Evolutionary conservation across 2,797 vertebrate species (phyloP).

Genomic region (Arnoldichthys spilopterus): DNA sequence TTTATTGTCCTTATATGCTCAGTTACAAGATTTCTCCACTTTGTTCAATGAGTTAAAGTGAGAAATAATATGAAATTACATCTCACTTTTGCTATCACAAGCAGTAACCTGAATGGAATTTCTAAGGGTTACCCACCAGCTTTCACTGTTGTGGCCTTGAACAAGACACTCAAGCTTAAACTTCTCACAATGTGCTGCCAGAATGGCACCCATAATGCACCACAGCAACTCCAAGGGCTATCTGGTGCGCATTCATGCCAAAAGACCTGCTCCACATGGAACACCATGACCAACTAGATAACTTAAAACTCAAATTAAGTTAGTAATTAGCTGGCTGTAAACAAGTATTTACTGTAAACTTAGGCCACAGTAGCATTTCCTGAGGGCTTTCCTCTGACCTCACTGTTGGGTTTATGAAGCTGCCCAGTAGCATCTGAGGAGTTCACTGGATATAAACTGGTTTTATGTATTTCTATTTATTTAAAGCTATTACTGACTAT

Average conservation of each 20-base stretch:
- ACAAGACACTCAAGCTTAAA: neutral
- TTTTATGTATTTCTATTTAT: neutral
- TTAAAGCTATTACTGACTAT: neutral
- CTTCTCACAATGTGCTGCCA: constrained; percentile 3
- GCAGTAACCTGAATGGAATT: too few species aligned
- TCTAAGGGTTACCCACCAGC: neutral
- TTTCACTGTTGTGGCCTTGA: constrained; percentile 1
- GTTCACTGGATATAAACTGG: neutral
- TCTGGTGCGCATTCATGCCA: constrained; percentile 1
- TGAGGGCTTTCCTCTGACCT: constrained; percentile 2
- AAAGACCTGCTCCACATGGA: constrained; percentile 2
- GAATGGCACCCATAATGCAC: neutral
- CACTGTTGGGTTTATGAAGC: neutral
- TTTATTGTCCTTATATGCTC: neutral
- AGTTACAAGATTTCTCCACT: too few species aligned
- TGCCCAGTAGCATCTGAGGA: neutral
- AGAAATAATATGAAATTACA: neutral
- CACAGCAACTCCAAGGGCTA: neutral
- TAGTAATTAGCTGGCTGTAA: constrained; percentile 4
- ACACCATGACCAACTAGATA: neutral
- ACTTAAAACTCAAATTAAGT: neutral
- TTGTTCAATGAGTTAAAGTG: neutral
- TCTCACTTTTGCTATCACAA: neutral
- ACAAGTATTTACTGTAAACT: constrained; percentile 24
- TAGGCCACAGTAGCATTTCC: neutral